Evolutionary conservation across 2,113 vertebrate species (phyloP), one percentile per base, ranked within the genome.

Genomic region (Gobiocypris rarus): DNA sequence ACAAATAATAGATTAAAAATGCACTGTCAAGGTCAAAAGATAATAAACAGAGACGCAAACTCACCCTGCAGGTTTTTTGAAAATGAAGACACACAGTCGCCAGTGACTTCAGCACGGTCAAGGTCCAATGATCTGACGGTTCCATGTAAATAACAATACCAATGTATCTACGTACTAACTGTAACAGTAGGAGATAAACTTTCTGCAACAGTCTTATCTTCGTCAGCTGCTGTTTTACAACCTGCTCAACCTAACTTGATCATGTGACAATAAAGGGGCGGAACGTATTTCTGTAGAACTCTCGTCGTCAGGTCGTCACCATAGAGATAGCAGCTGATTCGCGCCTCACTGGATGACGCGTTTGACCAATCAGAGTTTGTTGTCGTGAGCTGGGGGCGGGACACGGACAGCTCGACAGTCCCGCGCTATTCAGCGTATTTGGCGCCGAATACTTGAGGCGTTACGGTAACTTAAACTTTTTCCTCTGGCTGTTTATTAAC

Each of bases 241-340:
- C 43, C 3, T n/a, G n/a, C 63, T 70, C 86, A 89, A 84, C 65
- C 82, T 91, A 86, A 87, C 83, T 6, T 19, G 11, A 86, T 91
- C 93, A 94, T 38, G 90, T 93, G 93, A 92, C 85, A 54, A 81
- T 61, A 52, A 9, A n/a, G 10, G 17, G 87, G 80, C 83, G 87
- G 87, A 58, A 81, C 63, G 1, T 43, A 17, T 7, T 41, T 74
- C 7, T 67, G 24, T 28, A 86, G 80, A 17, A 5, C 65, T 11
- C 9, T 82, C 87, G 89, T 82, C 87, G 89, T 92, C 87, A 85
- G 86, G 89, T 82, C 87, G 89, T 92, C 87, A 85, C 89, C 89
- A 92, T 91, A 87, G 90, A 71, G 87, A 90, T 89, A 86, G 54
- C 63, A 70, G 75, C 74, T 59, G 71, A 22, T 26, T 45, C n/a